Conservation (phyloP, 2,888 invertebrate genomes). For the Oscheius sp. region DNA sequence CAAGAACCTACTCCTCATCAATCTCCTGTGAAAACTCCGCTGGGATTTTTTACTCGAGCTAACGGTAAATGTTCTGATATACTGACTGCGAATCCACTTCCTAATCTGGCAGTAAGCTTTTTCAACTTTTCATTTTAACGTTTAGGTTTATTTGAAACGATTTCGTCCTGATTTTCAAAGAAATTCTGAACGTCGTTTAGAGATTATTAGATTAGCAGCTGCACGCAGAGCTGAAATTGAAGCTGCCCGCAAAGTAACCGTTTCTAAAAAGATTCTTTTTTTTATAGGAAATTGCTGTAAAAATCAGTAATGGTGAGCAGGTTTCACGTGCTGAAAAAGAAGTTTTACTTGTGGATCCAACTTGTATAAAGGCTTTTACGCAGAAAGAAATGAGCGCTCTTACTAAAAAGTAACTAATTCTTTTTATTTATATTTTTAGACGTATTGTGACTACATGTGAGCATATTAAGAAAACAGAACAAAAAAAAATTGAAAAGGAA, state of each 20-base stretch:
- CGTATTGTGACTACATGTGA: slow-evolving; percentile 3
- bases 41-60: not conserved
- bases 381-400: slow-evolving; percentile 18
- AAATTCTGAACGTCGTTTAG: not conserved
- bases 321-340: slow-evolving; percentile 1
- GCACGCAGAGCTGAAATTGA: not conserved
- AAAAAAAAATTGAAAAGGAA: not conserved
- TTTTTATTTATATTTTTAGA: not conserved
- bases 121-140: not conserved
- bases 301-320: not conserved
- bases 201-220: not conserved
- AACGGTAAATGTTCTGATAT: not conserved
- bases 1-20: slow-evolving; percentile 1
- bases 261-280: no score
- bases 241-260: slow-evolving; percentile 19
- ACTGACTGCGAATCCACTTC: not conserved
- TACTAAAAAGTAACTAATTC: not conserved
- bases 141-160: slow-evolving; percentile 3
- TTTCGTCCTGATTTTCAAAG: slow-evolving; percentile 22
- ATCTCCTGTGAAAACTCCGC: not conserved
- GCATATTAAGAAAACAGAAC: not conserved
- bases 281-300: slow-evolving; percentile 1
- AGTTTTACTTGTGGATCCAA: slow-evolving; percentile 3
- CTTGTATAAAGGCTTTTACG: slow-evolving; percentile 15
- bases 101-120: not conserved